Conservation (phyloP, 2,113 vertebrate genomes). For the Spizaetus ornatus region DNA sequence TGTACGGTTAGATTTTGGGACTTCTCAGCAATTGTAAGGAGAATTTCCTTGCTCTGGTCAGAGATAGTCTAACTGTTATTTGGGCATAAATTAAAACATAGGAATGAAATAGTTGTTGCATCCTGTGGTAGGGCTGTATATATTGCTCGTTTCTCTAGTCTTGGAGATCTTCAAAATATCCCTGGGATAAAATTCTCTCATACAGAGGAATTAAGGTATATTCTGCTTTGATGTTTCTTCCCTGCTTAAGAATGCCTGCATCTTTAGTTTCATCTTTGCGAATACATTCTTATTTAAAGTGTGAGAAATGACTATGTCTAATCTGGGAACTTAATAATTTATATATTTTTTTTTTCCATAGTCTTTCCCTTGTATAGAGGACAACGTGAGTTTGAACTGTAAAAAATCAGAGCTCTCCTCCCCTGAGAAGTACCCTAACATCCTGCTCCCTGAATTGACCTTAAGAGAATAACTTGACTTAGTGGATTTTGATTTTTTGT, state of each 20-base stretch:
- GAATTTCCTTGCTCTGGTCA: background rate
- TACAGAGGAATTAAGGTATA: background rate
- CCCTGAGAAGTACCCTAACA: background rate
- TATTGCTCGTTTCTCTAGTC: background rate
- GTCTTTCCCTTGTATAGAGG: background rate
- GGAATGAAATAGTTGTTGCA: background rate
- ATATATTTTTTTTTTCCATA: fast-evolving
- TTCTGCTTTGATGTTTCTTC: background rate
- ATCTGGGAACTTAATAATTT: background rate
- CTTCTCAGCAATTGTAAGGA: background rate
- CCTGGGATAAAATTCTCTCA: background rate
- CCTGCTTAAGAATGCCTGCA: background rate
- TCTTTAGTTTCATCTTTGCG: background rate
- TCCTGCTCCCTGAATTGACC: background rate
- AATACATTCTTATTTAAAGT: background rate
- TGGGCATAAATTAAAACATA: background rate
- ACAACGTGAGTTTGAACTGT: background rate
- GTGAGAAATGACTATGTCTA: background rate
- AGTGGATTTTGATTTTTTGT: background rate
- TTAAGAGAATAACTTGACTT: background rate
- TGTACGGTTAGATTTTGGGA: background rate
- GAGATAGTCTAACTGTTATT: background rate
- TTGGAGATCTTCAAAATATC: background rate
- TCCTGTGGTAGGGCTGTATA: background rate
- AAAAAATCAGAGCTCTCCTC: background rate